phyloP scores from a whole-genome alignment of 2,113 vertebrate genomes.

The Carassius gibelio region DNA sequence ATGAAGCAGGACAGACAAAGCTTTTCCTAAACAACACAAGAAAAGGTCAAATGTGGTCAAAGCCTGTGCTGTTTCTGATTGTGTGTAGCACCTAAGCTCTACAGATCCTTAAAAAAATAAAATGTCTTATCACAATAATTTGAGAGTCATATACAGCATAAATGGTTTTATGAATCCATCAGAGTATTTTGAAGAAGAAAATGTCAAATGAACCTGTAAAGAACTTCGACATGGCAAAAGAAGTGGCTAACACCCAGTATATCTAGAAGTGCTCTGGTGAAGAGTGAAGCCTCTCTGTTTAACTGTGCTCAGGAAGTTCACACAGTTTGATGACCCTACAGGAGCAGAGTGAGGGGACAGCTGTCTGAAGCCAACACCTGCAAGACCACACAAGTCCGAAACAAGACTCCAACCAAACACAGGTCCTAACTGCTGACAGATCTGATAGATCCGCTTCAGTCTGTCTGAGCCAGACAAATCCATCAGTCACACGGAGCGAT shows the following conservation, averaged over 20 bases:
- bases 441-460: background rate
- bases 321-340: background rate
- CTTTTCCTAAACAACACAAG: too few relatives aligned
- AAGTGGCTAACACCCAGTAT: background rate
- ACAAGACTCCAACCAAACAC: background rate
- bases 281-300: background rate
- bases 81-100: background rate
- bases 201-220: too few relatives aligned
- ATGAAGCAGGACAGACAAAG: background rate
- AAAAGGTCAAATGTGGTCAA: background rate
- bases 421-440: constrained; percentile 3
- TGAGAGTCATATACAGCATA: background rate
- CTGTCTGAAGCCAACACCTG: background rate
- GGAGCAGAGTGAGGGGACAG: background rate
- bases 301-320: background rate
- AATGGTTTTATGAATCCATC: too few relatives aligned
- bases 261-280: background rate
- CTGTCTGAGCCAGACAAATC: background rate
- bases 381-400: background rate
- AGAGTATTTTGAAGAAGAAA: too few relatives aligned
- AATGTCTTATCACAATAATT: background rate
- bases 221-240: background rate
- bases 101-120: background rate
- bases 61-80: background rate
- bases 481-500: background rate